phyloP scores from a whole-genome alignment of 2,888 invertebrate species.

The Serripes groenlandicus region DNA sequence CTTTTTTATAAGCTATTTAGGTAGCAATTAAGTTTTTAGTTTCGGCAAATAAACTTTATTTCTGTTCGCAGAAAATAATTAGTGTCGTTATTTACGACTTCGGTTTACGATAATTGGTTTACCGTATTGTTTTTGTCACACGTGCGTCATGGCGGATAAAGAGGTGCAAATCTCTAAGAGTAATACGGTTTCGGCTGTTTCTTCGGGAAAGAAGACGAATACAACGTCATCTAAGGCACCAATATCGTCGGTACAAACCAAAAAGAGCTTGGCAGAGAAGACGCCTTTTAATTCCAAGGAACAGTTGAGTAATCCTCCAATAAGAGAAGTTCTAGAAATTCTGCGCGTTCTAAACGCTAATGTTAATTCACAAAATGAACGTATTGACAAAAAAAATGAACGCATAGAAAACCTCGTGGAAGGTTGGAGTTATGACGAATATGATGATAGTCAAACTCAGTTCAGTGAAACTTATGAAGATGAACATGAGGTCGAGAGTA shows the following conservation, averaged over 20 bases:
- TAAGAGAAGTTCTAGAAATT: conserved; percentile 5
- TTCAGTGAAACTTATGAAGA: background rate
- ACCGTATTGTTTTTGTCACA: background rate
- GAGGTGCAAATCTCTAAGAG: conserved; percentile 24
- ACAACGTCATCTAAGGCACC: background rate
- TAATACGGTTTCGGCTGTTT: conserved; percentile 23
- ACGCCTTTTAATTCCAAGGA: background rate
- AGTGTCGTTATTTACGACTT: conserved; percentile 13
- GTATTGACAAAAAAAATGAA: conserved; percentile 17
- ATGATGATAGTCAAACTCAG: background rate
- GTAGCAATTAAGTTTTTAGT: conserved; percentile 13
- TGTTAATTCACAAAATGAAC: conserved; percentile 6
- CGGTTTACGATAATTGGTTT: background rate
- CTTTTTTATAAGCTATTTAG: conserved; percentile 12
- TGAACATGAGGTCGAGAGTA: background rate
- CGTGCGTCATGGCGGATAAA: conserved; percentile 34
- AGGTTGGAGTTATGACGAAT: background rate
- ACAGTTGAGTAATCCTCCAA: background rate
- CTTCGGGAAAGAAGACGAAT: background rate
- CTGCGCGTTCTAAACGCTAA: conserved; percentile 11
- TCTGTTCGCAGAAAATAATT: conserved; percentile 4
- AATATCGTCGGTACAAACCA: background rate
- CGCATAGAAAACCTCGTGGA: background rate
- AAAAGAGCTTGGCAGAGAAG: background rate
- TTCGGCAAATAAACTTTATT: background rate